A percentile compares a stretch with the other conserved stretches of the same genome.
These are phyloP conservation scores for Rhynchophorus ferrugineus DNA, from an alignment of 1,140 invertebrate species.

Conservation along the genomic window DNA sequence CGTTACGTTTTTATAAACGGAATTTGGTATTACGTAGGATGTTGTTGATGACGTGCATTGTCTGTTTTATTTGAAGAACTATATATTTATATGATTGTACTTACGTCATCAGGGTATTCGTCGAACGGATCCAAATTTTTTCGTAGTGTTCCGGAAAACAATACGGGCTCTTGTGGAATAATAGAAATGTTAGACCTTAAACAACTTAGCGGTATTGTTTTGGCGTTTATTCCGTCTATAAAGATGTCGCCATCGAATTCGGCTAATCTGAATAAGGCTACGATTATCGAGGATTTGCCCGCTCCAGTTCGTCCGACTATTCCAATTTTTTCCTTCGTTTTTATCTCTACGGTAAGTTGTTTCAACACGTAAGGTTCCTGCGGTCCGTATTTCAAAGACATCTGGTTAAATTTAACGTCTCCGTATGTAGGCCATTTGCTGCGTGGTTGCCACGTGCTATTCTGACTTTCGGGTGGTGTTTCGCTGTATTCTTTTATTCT, in stretches of 20 bases:
- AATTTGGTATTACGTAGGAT: too few relatives aligned
- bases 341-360: slow-evolving; percentile 52
- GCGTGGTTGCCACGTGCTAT: slow-evolving; percentile 42
- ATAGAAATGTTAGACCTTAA: slow-evolving; percentile 68
- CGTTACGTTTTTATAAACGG: too few relatives aligned
- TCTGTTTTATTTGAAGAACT: too few relatives aligned
- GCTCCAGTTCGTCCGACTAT: slow-evolving; percentile 46
- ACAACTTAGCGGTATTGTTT: slow-evolving; percentile 54
- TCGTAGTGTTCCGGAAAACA: too few relatives aligned
- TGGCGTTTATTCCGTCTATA: slow-evolving; percentile 64
- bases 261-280: slow-evolving; percentile 63
- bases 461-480: slow-evolving; percentile 21
- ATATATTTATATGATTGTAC: slow-evolving; percentile 40
- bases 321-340: slow-evolving; percentile 52
- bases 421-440: slow-evolving; percentile 31
- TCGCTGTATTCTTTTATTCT: too few relatives aligned
- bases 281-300: slow-evolving; percentile 67
- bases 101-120: slow-evolving; percentile 61
- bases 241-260: slow-evolving; percentile 60
- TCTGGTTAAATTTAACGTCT: slow-evolving; percentile 38
- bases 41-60: too few relatives aligned
- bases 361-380: slow-evolving; percentile 58
- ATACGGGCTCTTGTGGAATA: too few relatives aligned
- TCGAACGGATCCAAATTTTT: too few relatives aligned
- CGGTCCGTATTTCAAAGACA: slow-evolving; percentile 59